These are phyloP conservation scores for Diadumene lineata DNA, from an alignment of 92 coral and sea anemone genomes.

Conservation along the genomic window DNA sequence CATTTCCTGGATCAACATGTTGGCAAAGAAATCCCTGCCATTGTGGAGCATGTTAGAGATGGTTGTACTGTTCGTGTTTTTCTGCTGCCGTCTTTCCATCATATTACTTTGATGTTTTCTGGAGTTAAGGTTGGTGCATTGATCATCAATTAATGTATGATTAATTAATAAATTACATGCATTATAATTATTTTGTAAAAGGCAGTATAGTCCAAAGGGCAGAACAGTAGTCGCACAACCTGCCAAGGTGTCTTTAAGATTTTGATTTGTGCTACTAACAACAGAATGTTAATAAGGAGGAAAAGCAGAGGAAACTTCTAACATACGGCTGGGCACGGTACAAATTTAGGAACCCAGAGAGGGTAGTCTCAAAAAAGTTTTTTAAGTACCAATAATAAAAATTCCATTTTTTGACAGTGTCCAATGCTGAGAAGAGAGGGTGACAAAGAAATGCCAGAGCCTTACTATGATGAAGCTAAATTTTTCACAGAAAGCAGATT, in stretches of 20 bases:
- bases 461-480: constrained; percentile 94
- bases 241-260: too few relatives aligned
- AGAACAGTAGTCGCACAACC: too few relatives aligned
- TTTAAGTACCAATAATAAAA: background rate
- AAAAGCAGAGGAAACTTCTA: too few relatives aligned
- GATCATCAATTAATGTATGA: background rate
- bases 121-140: constrained; percentile 77
- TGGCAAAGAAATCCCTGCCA: constrained; percentile 74
- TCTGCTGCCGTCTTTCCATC: constrained; percentile 86
- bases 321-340: too few relatives aligned
- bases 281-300: too few relatives aligned
- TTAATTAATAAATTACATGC: too few relatives aligned
- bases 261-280: too few relatives aligned
- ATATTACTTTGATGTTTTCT: constrained; percentile 87
- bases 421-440: constrained; percentile 96
- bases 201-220: too few relatives aligned
- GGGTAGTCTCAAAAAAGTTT: too few relatives aligned
- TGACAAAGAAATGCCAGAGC: constrained; percentile 82
- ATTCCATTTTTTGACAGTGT: constrained; percentile 47
- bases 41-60: constrained; percentile 99
- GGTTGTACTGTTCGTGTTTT: constrained; percentile 97
- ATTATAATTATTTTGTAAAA: background rate
- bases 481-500: constrained; percentile 96
- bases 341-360: too few relatives aligned
- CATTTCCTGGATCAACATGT: constrained; percentile 88